Percentiles rank a stretch among this genome's conserved stretches.
phyloP scores from a whole-genome alignment of 2,797 vertebrate species.

The Cynodonichthys magdalenae region DNA sequence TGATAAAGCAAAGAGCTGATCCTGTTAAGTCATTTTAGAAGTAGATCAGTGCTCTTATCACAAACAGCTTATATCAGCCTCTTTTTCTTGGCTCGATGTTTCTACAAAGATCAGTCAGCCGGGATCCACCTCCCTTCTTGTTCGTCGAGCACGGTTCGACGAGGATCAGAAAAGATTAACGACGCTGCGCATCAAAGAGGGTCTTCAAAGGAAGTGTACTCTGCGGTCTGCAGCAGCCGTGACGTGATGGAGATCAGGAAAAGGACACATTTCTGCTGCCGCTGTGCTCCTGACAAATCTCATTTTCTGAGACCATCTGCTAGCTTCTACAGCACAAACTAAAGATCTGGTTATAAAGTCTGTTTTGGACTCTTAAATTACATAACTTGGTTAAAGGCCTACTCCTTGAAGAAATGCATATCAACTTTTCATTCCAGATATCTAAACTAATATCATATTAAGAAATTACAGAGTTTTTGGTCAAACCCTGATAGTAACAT shows the following conservation, averaged over 20 bases:
- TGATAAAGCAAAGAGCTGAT: not conserved
- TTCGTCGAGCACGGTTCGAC: slow-evolving; percentile 64
- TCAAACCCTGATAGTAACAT: too few relatives aligned
- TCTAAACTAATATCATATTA: too few relatives aligned
- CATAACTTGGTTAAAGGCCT: too few relatives aligned
- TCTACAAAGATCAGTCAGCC: slow-evolving; percentile 52
- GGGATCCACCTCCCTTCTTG: slow-evolving; percentile 54
- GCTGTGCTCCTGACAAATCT: slow-evolving; percentile 44
- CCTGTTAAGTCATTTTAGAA: slow-evolving; percentile 18
- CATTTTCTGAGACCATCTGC: slow-evolving; percentile 48
- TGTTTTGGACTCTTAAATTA: not conserved
- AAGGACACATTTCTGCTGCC: slow-evolving; percentile 61
- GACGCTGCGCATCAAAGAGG: slow-evolving; percentile 65
- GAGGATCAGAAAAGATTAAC: slow-evolving; percentile 70
- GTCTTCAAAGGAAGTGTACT: slow-evolving; percentile 68
- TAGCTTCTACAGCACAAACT: slow-evolving; percentile 30
- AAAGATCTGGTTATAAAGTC: too few relatives aligned
- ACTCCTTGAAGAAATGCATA: too few relatives aligned
- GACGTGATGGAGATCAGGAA: slow-evolving; percentile 64
- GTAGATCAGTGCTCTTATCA: slow-evolving; percentile 42
- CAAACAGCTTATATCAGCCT: slow-evolving; percentile 38
- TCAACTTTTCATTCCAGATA: too few relatives aligned
- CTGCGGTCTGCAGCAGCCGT: slow-evolving; percentile 50
- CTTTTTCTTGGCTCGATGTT: slow-evolving; percentile 58
- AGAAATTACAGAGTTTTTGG: too few relatives aligned